Evolutionary conservation across 2,888 invertebrate species (phyloP).

Genomic region (Xestia c-nigrum): DNA sequence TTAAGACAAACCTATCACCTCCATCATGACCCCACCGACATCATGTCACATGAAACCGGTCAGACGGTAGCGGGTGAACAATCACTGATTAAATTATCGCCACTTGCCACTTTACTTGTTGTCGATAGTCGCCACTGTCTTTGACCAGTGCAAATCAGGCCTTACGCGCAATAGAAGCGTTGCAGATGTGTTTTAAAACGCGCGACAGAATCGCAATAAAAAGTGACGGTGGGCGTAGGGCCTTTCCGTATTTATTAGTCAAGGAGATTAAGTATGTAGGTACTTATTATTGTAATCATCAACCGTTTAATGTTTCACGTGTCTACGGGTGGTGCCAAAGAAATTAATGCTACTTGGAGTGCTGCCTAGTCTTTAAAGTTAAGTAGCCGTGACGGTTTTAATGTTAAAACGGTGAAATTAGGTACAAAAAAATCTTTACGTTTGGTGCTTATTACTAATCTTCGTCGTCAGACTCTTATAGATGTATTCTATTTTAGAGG

Average conservation of each 20-base stretch:
- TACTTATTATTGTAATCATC: slow-evolving; percentile 8
- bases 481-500: neutral
- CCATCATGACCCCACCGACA: too few relatives aligned
- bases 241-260: neutral
- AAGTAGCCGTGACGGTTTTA: slow-evolving; percentile 7
- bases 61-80: neutral
- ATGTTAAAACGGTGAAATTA: slow-evolving; percentile 1
- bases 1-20: too few relatives aligned
- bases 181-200: neutral
- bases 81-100: neutral
- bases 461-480: too few relatives aligned
- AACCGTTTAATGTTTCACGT: slow-evolving; percentile 18
- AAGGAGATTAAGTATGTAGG: neutral
- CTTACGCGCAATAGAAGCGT: neutral
- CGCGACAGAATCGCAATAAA: neutral
- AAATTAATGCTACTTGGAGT: slow-evolving; percentile 14
- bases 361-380: slow-evolving; percentile 30
- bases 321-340: slow-evolving; percentile 27
- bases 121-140: neutral
- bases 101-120: too few relatives aligned
- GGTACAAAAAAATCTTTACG: neutral
- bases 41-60: neutral
- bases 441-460: neutral
- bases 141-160: neutral
- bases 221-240: neutral